phyloP scores from a whole-genome alignment of 2,797 vertebrate species.

The Hipposideros larvatus region DNA sequence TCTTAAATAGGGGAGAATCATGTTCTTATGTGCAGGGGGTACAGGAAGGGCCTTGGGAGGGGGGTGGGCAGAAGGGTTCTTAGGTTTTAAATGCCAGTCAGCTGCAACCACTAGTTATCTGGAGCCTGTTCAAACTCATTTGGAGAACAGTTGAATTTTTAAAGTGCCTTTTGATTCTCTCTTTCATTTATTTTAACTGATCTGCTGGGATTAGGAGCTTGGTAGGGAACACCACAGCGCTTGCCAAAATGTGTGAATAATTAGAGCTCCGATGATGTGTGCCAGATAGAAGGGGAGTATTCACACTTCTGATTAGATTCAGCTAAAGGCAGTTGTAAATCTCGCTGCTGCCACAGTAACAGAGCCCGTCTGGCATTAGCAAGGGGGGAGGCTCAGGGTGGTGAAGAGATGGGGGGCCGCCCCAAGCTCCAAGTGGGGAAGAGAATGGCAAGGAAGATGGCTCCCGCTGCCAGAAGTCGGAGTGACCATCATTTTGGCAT shows the following conservation, averaged over 20 bases:
- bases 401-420: background rate
- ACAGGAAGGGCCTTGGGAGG: slow-evolving; percentile 58
- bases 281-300: slow-evolving; percentile 95
- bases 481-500: background rate
- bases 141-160: slow-evolving; percentile 93
- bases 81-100: slow-evolving; percentile 88
- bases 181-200: slow-evolving; percentile 99
- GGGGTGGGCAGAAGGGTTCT: slow-evolving; percentile 80
- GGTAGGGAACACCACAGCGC: slow-evolving; percentile 91
- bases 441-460: background rate
- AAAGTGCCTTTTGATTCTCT: slow-evolving; percentile 97
- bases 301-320: slow-evolving; percentile 97
- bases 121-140: slow-evolving; percentile 95
- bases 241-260: slow-evolving; percentile 99
- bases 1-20: slow-evolving; percentile 71
- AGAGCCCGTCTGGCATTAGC: slow-evolving; percentile 85
- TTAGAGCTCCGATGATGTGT: slow-evolving; percentile 94
- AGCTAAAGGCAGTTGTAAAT: slow-evolving; percentile 96
- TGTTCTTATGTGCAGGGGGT: slow-evolving; percentile 48
- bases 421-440: background rate
- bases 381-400: slow-evolving; percentile 74
- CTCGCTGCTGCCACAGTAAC: slow-evolving; percentile 91
- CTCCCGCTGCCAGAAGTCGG: background rate
- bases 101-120: slow-evolving; percentile 92
- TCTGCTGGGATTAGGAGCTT: slow-evolving; percentile 98